A percentile compares a stretch with the other conserved stretches of the same genome.
phyloP scores from a whole-genome alignment of 2,888 invertebrate genomes.

The Carpatolechia fugitivella region DNA sequence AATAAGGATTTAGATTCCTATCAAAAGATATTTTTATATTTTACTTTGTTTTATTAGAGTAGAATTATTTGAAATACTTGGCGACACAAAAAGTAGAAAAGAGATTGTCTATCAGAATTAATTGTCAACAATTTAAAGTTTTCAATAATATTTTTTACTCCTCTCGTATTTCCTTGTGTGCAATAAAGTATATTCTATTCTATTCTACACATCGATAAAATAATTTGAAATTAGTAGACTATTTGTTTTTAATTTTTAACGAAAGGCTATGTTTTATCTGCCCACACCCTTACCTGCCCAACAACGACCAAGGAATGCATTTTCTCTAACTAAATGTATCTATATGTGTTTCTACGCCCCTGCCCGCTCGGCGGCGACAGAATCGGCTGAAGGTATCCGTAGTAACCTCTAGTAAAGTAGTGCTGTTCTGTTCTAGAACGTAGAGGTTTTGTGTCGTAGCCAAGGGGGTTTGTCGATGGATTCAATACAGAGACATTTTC shows the following conservation, averaged over 20 bases:
- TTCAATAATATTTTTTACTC: too few species aligned
- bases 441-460: constrained; percentile 77
- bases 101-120: too few species aligned
- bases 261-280: constrained; percentile 72
- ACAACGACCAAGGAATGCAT: constrained; percentile 4
- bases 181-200: too few species aligned
- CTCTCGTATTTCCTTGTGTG: too few species aligned
- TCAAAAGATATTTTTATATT: too few species aligned
- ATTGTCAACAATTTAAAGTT: too few species aligned
- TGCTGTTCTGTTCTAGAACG: constrained; percentile 46
- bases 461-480: constrained; percentile 73
- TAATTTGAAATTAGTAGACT: too few species aligned
- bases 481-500: constrained; percentile 52
- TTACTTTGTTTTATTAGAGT: too few species aligned
- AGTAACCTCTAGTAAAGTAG: constrained; percentile 37
- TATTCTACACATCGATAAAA: too few species aligned
- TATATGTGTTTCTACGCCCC: constrained; percentile 85
- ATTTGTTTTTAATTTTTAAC: not conserved
- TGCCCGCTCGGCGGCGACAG: constrained; percentile 82
- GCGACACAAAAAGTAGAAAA: too few species aligned
- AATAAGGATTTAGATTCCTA: too few species aligned
- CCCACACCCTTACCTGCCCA: not conserved
- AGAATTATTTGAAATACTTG: too few species aligned
- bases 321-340: constrained; percentile 81
- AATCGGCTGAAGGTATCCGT: constrained; percentile 73